Evolutionary conservation across 2,888 invertebrate species (phyloP).

Genomic region (Slavum lentiscoides): DNA sequence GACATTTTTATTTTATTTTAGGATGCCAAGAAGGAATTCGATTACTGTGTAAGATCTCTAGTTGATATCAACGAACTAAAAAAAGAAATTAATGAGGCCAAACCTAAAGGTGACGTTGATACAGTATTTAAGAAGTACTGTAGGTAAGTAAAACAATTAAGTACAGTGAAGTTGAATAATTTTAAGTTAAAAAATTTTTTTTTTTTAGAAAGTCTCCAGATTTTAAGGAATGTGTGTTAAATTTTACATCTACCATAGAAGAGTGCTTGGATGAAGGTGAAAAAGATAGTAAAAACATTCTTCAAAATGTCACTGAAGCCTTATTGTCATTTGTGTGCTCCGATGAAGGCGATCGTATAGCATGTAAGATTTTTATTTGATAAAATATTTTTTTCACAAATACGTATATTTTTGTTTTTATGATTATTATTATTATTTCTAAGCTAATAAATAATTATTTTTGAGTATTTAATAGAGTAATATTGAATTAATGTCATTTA

Average conservation of each 20-base stretch:
- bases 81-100: slow-evolving; percentile 71
- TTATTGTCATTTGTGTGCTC: slow-evolving; percentile 75
- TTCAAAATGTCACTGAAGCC: slow-evolving; percentile 71
- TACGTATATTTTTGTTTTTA: not conserved
- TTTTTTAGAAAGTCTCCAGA: slow-evolving; percentile 63
- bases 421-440: not conserved
- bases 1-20: slow-evolving; percentile 54
- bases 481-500: not conserved
- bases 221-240: slow-evolving; percentile 67
- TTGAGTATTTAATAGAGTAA: no score
- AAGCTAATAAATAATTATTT: not conserved
- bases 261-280: slow-evolving; percentile 70
- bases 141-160: slow-evolving; percentile 56
- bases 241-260: slow-evolving; percentile 65
- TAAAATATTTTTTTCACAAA: not conserved
- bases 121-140: slow-evolving; percentile 75
- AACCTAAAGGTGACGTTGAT: slow-evolving; percentile 72
- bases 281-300: slow-evolving; percentile 65
- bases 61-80: slow-evolving; percentile 67
- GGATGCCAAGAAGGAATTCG: slow-evolving; percentile 62
- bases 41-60: slow-evolving; percentile 65
- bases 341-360: slow-evolving; percentile 81
- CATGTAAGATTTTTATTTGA: slow-evolving; percentile 66
- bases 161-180: not conserved
- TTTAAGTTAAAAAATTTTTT: not conserved